phyloP scores from a whole-genome alignment of 1,140 invertebrate genomes.

The Calosoma granatense region DNA sequence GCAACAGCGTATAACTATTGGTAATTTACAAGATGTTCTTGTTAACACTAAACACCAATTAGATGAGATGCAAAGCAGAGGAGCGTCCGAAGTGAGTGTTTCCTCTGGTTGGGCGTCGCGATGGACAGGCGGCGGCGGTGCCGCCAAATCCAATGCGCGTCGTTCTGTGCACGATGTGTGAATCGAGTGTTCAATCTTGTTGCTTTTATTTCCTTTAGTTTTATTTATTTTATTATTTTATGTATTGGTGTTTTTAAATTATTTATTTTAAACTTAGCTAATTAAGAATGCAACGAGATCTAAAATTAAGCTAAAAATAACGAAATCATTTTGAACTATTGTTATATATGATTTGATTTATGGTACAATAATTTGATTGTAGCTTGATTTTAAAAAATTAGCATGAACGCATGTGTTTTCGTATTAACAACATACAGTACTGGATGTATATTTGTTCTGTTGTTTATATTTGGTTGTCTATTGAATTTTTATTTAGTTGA shows the following conservation, averaged over 20 bases:
- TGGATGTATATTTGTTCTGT: too few species aligned
- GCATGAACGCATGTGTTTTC: too few species aligned
- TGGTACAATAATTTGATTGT: too few species aligned
- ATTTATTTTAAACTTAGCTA: not conserved
- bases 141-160: slow-evolving; percentile 1
- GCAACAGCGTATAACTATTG: slow-evolving; percentile 27
- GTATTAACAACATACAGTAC: too few species aligned
- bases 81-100: slow-evolving; percentile 28
- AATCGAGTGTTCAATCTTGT: slow-evolving; percentile 1
- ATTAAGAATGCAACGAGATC: too few species aligned
- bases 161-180: slow-evolving; percentile 29
- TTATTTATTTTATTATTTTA: not conserved
- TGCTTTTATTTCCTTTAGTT: not conserved
- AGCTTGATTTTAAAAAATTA: too few species aligned
- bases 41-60: slow-evolving; percentile 27
- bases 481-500: not conserved
- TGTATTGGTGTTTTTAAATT: too few species aligned
- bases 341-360: too few species aligned
- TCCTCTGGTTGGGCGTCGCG: slow-evolving; percentile 22
- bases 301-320: not conserved
- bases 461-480: not conserved
- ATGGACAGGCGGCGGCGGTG: slow-evolving; percentile 22
- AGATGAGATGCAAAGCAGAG: slow-evolving; percentile 24
- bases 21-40: slow-evolving; percentile 26
- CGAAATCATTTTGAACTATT: too few species aligned